phyloP scores from a whole-genome alignment of 2,888 invertebrate species.

The Lysandra coridon region DNA sequence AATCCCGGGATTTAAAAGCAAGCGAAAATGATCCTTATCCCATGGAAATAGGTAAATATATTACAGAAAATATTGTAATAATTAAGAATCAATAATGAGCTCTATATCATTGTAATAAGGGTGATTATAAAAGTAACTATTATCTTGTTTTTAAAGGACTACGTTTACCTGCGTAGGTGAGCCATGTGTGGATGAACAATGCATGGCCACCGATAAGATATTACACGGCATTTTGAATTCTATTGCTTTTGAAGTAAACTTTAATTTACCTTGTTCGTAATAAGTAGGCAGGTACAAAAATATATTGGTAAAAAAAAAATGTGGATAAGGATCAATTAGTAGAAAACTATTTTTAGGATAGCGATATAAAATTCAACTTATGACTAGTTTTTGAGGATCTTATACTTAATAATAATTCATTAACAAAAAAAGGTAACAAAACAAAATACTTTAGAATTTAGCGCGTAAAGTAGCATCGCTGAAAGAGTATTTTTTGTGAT shows the following conservation, averaged over 20 bases:
- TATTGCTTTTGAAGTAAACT: background rate
- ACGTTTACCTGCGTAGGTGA: slow-evolving; percentile 52
- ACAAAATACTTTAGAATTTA: no score
- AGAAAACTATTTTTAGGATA: background rate
- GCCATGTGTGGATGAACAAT: slow-evolving; percentile 51
- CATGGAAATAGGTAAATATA: slow-evolving; percentile 4
- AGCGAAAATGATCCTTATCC: slow-evolving; percentile 23
- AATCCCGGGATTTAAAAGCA: background rate
- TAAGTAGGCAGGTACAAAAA: background rate
- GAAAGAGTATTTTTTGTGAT: no score
- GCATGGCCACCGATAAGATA: slow-evolving; percentile 42
- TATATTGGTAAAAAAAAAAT: background rate
- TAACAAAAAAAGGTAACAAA: no score
- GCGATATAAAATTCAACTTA: background rate
- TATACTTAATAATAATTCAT: no score
- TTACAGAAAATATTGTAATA: background rate
- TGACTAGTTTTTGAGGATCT: background rate
- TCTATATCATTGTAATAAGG: background rate
- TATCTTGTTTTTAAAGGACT: slow-evolving; percentile 38
- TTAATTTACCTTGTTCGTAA: background rate
- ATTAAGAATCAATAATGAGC: slow-evolving; percentile 24
- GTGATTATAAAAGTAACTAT: background rate
- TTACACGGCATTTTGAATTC: background rate
- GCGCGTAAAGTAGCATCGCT: no score
- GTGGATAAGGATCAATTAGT: background rate